Evolutionary conservation across 2,888 invertebrate species (phyloP), one percentile per base, ranked within the genome.

Genomic region (Harpalus rubripes): DNA sequence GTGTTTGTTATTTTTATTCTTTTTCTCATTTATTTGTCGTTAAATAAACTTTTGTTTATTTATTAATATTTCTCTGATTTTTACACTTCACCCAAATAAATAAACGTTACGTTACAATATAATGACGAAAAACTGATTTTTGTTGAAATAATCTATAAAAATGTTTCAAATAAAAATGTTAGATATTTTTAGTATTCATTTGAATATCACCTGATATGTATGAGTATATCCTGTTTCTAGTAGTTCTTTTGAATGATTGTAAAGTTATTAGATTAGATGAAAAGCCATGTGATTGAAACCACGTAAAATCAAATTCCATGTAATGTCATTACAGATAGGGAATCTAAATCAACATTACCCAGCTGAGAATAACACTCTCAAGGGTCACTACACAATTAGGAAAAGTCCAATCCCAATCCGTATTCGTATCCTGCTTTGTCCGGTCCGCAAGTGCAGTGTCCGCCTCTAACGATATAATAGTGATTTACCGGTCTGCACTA

Each of bases 381-480:
- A 32, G 39, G 68, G 68, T 68, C 68, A 39, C n/a, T 68, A 32
- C 39, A 68, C 68, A 68, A 68, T 68, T 68, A 68, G 68, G 68
- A 68, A 65, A 39, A 68, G 68, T 68, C 68, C 39, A 39, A 68
- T 39, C 8, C 68, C 68, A 32, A 68, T 68, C 39, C 68, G n/a
- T 12, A 52, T 52, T n/a, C 68, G 26, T 63, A 26, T 63, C 63
- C 63, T 18, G 61, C 63, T 8, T 63, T 63, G 63, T 63, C 63
- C 63, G 22, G 63, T 63, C 63, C 26, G 18, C 63, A 63, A 63
- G 63, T 68, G 68, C 68, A 68, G 12, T 39, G 68, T 68, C 68
- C 68, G 68, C 68, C 68, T 68, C 68, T 39, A 68, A 68, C 68
- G 68, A 68, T 39, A 68, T 68, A 68, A 68, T 68, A 68, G 32